Evolutionary conservation across 2,888 invertebrate genomes (phyloP).

Genomic region (Campaea margaritaria): DNA sequence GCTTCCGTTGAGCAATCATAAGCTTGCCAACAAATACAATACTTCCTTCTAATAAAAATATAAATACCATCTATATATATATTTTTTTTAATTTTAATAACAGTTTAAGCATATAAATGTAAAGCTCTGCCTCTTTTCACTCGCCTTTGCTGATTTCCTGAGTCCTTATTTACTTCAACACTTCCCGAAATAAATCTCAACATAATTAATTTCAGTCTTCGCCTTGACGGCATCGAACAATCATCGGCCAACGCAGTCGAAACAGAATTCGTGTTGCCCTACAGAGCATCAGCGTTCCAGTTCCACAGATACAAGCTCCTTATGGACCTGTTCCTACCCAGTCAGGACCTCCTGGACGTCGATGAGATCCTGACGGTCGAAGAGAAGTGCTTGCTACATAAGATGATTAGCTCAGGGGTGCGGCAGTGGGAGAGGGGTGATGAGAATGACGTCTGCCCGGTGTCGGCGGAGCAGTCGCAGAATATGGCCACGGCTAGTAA

Average conservation of each 20-base stretch:
- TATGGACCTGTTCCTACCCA: conserved; percentile 85
- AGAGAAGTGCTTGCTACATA: conserved; percentile 83
- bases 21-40: no score
- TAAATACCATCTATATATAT: no score
- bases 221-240: conserved; percentile 86
- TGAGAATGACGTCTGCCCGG: conserved; percentile 81
- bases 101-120: no score
- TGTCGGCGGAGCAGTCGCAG: conserved; percentile 65
- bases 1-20: no score
- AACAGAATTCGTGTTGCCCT: conserved; percentile 83
- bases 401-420: conserved; percentile 85
- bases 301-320: conserved; percentile 85
- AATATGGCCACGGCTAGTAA: conserved; percentile 59
- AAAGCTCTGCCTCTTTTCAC: no score
- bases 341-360: conserved; percentile 67
- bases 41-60: no score
- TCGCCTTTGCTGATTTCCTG: no score
- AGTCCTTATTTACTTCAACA: neutral
- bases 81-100: no score
- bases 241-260: conserved; percentile 75
- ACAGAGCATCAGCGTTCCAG: conserved; percentile 84
- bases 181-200: neutral
- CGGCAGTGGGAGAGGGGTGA: conserved; percentile 86
- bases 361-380: conserved; percentile 67
- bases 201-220: conserved; percentile 77